These are phyloP conservation scores for Protophormia terraenovae DNA, from an alignment of 2,888 invertebrate genomes.

Conservation along the genomic window DNA sequence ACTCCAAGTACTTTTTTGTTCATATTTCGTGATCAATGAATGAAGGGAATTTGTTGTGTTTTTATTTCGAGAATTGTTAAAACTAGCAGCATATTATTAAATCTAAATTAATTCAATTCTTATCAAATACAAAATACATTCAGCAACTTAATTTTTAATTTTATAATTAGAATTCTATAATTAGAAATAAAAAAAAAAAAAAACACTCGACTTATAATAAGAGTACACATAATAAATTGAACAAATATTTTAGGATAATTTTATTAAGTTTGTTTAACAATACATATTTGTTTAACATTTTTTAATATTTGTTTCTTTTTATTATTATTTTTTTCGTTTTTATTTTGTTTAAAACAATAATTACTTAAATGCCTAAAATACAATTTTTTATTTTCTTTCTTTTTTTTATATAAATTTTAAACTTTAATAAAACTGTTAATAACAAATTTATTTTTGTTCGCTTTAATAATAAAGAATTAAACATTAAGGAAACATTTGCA, in stretches of 20 bases:
- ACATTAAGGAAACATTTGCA: constrained; percentile 6
- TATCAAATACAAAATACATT: background rate
- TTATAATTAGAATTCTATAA: background rate
- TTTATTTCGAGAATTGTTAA: constrained; percentile 9
- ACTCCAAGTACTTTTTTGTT: background rate
- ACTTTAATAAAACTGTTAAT: background rate
- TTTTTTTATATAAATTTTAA: background rate
- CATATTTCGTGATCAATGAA: constrained; percentile 14
- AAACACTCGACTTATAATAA: background rate
- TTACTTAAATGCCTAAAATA: background rate
- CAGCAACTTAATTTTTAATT: background rate
- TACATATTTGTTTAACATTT: too few species aligned
- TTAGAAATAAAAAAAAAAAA: background rate
- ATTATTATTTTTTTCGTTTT: background rate
- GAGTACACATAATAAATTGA: background rate
- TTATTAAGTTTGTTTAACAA: background rate
- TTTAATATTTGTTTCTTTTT: background rate
- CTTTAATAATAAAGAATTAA: background rate
- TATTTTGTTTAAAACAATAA: background rate
- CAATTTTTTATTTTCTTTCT: background rate
- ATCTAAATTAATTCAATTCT: background rate
- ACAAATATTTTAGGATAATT: background rate
- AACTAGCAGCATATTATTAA: constrained; percentile 2
- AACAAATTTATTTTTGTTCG: background rate
- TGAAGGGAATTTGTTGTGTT: background rate